Percentiles rank a stretch among this genome's conserved stretches.
phyloP scores from a whole-genome alignment of 2,888 invertebrate genomes.

The Anorthoa munda region DNA sequence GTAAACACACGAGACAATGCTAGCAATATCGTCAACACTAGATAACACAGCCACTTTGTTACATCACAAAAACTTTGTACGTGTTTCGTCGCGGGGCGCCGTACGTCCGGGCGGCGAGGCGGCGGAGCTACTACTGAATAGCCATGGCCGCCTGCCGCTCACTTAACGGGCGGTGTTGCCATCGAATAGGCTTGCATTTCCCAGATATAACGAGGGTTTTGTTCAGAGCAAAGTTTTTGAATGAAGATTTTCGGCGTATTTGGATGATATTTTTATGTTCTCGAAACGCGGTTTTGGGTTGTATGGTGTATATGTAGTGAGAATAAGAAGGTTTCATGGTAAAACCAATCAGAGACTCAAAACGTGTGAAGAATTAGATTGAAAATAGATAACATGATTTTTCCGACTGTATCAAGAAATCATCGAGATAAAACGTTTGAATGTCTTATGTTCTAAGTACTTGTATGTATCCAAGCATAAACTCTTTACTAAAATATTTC shows the following conservation, averaged over 20 bases:
- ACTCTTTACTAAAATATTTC: not conserved
- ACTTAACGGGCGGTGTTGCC: constrained; percentile 80
- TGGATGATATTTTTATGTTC: not conserved
- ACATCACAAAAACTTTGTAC: constrained; percentile 79
- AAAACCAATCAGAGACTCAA: not conserved
- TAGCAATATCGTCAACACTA: constrained; percentile 71
- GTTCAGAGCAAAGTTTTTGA: not conserved
- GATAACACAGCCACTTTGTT: constrained; percentile 73
- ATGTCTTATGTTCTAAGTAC: no score
- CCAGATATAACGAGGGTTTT: constrained; percentile 21
- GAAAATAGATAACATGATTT: not conserved
- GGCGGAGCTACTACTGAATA: constrained; percentile 68
- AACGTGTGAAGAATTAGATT: not conserved
- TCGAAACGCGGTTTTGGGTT: not conserved
- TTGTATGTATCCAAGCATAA: not conserved
- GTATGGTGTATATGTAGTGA: not conserved
- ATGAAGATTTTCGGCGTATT: not conserved
- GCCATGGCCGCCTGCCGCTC: constrained; percentile 86
- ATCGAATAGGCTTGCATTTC: constrained; percentile 36
- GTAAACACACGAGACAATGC: constrained; percentile 82
- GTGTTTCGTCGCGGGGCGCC: constrained; percentile 58
- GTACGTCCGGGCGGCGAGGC: constrained; percentile 62
- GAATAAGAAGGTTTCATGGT: no score
- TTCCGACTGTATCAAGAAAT: not conserved
- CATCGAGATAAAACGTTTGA: not conserved